These are phyloP conservation scores for Pelvicachromis taeniatus DNA, from an alignment of 2,113 vertebrate genomes.

Conservation along the genomic window DNA sequence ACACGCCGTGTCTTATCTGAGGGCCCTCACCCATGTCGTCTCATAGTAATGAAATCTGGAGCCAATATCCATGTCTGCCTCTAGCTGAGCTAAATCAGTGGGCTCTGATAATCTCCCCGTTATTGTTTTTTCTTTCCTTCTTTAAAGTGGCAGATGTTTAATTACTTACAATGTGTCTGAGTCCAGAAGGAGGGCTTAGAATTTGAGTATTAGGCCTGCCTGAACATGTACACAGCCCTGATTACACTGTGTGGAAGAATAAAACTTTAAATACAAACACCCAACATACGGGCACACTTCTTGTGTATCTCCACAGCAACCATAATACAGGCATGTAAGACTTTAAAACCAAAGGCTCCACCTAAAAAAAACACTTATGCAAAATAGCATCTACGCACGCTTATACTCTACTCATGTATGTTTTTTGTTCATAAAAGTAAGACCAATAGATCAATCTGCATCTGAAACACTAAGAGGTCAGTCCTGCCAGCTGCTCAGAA, in stretches of 20 bases:
- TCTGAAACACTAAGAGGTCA: background rate
- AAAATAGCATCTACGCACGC: constrained; percentile 36
- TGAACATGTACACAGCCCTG: constrained; percentile 33
- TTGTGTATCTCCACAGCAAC: constrained; percentile 60
- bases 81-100: background rate
- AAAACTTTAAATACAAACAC: background rate
- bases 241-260: constrained; percentile 5
- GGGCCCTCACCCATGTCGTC: background rate
- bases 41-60: constrained; percentile 20
- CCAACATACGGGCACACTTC: background rate
- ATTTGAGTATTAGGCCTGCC: constrained; percentile 19
- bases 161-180: constrained; percentile 1
- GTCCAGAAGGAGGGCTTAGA: background rate
- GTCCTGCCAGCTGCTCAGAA: background rate
- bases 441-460: background rate
- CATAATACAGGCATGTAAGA: constrained; percentile 41
- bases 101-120: background rate
- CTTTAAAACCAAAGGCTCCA: constrained; percentile 7
- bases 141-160: background rate
- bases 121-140: background rate
- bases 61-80: background rate
- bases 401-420: constrained; percentile 8
- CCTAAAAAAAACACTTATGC: background rate
- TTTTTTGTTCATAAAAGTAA: constrained; percentile 4
- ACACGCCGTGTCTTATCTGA: background rate